Base-by-base conservation (phyloP, 2,888 invertebrate genomes). In the Idaea dimidiata region DNA sequence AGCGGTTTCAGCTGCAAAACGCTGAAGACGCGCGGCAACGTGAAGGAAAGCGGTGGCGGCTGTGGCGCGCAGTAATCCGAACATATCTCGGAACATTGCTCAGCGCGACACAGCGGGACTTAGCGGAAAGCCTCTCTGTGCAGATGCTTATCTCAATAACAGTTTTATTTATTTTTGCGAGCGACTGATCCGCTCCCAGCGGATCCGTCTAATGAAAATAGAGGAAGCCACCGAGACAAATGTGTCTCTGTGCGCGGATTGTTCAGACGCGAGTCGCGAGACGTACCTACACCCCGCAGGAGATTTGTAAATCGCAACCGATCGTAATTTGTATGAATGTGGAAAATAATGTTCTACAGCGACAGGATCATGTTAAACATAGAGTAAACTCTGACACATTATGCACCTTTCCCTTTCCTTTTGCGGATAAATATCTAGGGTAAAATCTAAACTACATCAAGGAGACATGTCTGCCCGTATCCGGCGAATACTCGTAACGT, bases 91-190 rank as follows among this genome's bases (percentile, higher is more conserved):
- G 88, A 86, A 90, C 90, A 89, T 88, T 88, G 88, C 89, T 90
- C 89, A 88, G 81, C 84, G 89, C 89, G 89, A 89, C 90, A 88
- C 89, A 85, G 84, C 84, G 88, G 89, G 91, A 89, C 90, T 91
- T 91, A 91, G 89, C 83, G 87, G 77, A 90, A 90, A 90, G 89
- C 90, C 90, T 84, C 83, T 81, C 83, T 79, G 84, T 82, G 88
- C 91, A 91, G 91, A 91, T 91, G 91, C 88, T 91, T 91, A 91
- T 91, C 92, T 88, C 91, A 91, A 91, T 91, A 92, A 91, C 91
- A 91, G 89, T 91, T 91, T 92, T 92, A 91, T 91, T 91, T 92
- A 91, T 92, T 91, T 91, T 91, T 91, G 88, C 88, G 83, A 86
- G 86, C 86, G 85, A 69, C 84, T 89, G 89, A 91, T 91, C 91